These are phyloP conservation scores for Ctena decussata DNA, from an alignment of 2,888 invertebrate species.

Conservation along the genomic window DNA sequence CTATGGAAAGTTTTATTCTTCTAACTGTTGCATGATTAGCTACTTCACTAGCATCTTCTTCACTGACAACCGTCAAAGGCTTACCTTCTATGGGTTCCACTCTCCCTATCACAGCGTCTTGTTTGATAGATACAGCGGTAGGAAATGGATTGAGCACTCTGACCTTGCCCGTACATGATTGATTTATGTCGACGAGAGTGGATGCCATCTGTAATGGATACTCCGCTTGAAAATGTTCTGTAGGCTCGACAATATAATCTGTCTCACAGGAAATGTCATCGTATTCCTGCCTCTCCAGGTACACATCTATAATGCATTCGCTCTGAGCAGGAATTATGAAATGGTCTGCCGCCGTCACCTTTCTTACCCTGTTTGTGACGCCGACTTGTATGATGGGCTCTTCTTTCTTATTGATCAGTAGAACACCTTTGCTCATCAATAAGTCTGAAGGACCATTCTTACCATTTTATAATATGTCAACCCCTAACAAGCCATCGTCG, in stretches of 20 bases:
- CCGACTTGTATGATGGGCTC: constrained; percentile 40
- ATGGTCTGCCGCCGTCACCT: constrained; percentile 39
- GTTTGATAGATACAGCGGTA: constrained; percentile 12
- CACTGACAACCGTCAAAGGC: not conserved
- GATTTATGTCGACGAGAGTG: constrained; percentile 40
- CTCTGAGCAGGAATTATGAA: constrained; percentile 26
- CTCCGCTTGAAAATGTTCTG: constrained; percentile 19
- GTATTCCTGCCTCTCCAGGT: constrained; percentile 25
- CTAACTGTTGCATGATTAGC: not conserved
- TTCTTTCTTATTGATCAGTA: constrained; percentile 3
- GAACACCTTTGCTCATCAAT: not conserved
- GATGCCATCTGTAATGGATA: constrained; percentile 51
- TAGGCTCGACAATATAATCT: constrained; percentile 49
- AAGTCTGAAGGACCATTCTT: constrained; percentile 8
- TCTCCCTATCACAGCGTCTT: constrained; percentile 40
- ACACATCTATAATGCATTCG: constrained; percentile 44
- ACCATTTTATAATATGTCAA: constrained; percentile 14
- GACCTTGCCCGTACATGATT: constrained; percentile 32
- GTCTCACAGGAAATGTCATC: constrained; percentile 7
- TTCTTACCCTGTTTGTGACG: not conserved
- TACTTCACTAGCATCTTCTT: not conserved
- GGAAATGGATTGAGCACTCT: constrained; percentile 55
- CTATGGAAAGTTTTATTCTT: not conserved
- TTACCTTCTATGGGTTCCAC: constrained; percentile 30
- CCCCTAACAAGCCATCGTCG: no score